These are phyloP conservation scores for Clupea harengus DNA, from an alignment of 2,113 vertebrate species.

Conservation along the genomic window DNA sequence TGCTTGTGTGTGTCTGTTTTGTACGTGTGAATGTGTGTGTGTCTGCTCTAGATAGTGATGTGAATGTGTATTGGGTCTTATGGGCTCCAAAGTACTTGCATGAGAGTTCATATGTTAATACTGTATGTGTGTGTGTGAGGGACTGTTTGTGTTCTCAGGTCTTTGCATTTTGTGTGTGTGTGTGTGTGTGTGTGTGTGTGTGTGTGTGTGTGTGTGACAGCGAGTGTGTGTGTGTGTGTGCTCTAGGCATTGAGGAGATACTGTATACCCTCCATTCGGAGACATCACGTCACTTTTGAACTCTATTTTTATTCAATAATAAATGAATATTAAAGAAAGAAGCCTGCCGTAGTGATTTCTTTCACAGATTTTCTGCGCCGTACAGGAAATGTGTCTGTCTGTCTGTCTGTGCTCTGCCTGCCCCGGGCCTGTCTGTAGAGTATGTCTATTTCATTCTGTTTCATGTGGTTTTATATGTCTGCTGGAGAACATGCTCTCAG, in stretches of 20 bases:
- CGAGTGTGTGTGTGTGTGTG: conserved; percentile 32
- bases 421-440: background rate
- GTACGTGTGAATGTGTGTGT: background rate
- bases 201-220: no score
- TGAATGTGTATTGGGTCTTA: background rate
- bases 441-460: background rate
- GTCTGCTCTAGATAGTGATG: background rate
- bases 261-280: conserved; percentile 62
- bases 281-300: conserved; percentile 74
- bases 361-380: conserved; percentile 33
- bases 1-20: background rate
- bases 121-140: background rate
- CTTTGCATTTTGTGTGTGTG: background rate
- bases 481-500: conserved; percentile 1
- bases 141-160: conserved; percentile 11
- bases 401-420: background rate
- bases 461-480: background rate
- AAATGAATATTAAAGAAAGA: conserved; percentile 73
- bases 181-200: background rate
- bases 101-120: background rate
- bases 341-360: conserved; percentile 57
- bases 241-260: conserved; percentile 1
- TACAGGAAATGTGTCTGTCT: background rate
- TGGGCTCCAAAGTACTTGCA: background rate
- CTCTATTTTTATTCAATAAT: conserved; percentile 79